These are phyloP conservation scores for Phoxinus phoxinus DNA, from an alignment of 2,113 vertebrate species.

Conservation along the genomic window DNA sequence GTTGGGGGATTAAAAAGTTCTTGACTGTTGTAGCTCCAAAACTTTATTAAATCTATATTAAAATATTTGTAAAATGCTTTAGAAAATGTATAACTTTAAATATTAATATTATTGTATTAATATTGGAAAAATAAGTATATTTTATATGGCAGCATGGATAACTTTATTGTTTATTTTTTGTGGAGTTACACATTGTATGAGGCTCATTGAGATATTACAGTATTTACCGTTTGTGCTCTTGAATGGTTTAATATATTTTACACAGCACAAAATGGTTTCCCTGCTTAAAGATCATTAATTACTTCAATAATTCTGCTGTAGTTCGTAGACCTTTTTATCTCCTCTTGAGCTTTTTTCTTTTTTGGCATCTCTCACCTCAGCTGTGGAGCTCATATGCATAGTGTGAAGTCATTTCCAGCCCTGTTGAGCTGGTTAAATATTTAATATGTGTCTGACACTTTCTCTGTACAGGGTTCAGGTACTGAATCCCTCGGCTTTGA, in stretches of 20 bases:
- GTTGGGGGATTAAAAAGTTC: not conserved
- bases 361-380: not conserved
- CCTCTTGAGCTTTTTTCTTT: not conserved
- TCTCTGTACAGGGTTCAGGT: slow-evolving; percentile 26
- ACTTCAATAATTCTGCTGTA: slow-evolving; percentile 3
- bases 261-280: not conserved
- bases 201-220: not conserved
- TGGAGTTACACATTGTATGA: not conserved
- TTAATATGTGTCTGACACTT: slow-evolving; percentile 43
- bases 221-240: not conserved
- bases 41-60: not conserved
- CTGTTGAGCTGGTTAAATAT: slow-evolving; percentile 46
- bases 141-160: not conserved
- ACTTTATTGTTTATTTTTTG: not conserved
- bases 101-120: not conserved
- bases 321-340: slow-evolving; percentile 4
- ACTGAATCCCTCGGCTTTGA: slow-evolving; percentile 31
- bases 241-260: not conserved
- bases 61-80: not conserved
- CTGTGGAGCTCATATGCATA: not conserved
- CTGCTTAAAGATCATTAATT: not conserved
- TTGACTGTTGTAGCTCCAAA: not conserved
- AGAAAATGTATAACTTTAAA: not conserved
- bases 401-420: not conserved
- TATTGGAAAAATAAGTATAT: not conserved